Evolutionary conservation across 2,888 invertebrate genomes (phyloP).

Genomic region (Andricus curvator): DNA sequence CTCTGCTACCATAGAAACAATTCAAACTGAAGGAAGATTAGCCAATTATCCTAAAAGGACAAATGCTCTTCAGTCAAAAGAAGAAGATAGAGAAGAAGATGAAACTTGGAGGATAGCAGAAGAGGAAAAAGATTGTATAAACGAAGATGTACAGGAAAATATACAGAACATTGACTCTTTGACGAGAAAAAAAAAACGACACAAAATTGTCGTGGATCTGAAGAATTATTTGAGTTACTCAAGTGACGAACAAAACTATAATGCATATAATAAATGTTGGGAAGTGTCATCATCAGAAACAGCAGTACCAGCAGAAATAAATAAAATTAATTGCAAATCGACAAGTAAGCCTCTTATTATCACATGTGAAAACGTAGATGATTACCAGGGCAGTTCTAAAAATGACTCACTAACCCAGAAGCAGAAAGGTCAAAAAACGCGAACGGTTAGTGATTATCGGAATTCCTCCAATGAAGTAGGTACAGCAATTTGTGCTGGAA

Average conservation of each 20-base stretch:
- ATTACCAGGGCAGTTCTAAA: neutral
- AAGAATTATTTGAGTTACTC: slow-evolving; percentile 62
- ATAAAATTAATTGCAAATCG: neutral
- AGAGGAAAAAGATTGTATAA: neutral
- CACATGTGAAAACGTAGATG: neutral
- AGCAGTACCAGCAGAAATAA: neutral
- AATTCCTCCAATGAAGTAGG: neutral
- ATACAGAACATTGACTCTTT: neutral
- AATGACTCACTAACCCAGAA: neutral
- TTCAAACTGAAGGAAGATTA: slow-evolving; percentile 7
- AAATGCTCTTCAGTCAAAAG: neutral
- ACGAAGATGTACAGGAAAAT: slow-evolving; percentile 41
- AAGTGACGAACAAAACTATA: slow-evolving; percentile 63
- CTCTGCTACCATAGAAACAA: neutral
- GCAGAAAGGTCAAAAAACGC: neutral
- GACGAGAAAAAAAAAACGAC: slow-evolving; percentile 52
- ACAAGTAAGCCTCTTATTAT: neutral
- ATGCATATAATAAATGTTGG: slow-evolving; percentile 44
- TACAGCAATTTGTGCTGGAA: neutral
- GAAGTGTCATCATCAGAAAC: neutral
- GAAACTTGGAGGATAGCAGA: neutral
- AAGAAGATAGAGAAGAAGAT: slow-evolving; percentile 28
- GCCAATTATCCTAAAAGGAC: slow-evolving; percentile 24
- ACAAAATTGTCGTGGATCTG: neutral
- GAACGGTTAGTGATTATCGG: neutral